Evolutionary conservation across 2,888 invertebrate species (phyloP).

Genomic region (Tromatobia lineatoria): DNA sequence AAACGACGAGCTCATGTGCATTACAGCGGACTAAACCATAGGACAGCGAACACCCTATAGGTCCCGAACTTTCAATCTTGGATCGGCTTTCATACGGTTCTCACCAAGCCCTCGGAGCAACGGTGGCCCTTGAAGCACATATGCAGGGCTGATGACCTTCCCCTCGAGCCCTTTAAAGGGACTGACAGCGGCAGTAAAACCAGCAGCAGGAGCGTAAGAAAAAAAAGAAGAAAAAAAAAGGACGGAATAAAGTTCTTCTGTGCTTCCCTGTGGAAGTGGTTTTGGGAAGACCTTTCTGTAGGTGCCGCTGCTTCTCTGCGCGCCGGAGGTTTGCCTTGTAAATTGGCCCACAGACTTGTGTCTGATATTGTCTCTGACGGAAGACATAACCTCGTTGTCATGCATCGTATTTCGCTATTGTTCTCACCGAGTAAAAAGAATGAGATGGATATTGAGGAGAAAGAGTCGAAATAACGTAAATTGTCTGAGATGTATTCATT

Average conservation of each 20-base stretch:
- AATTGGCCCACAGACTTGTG: neutral
- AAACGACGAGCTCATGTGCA: conserved; percentile 12
- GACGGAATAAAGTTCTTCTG: neutral
- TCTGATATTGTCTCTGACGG: conserved; percentile 9
- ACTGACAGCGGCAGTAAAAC: conserved; percentile 25
- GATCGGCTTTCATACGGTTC: conserved; percentile 82
- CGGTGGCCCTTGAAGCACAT: conserved; percentile 38
- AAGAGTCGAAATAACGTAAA: neutral
- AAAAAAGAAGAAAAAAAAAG: neutral
- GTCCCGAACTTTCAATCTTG: conserved; percentile 72
- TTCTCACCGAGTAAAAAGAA: neutral
- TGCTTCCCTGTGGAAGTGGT: conserved; percentile 72
- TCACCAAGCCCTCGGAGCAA: conserved; percentile 74
- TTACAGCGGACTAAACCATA: conserved; percentile 43
- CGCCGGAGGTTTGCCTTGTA: conserved; percentile 32
- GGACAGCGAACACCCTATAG: conserved; percentile 19
- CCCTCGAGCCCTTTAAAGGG: conserved; percentile 75
- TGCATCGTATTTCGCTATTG: conserved; percentile 3
- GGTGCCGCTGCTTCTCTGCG: conserved; percentile 22
- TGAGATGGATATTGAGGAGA: conserved; percentile 2
- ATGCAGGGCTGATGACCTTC: conserved; percentile 78
- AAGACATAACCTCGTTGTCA: neutral
- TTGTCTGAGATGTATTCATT: neutral
- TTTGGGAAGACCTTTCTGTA: conserved; percentile 64
- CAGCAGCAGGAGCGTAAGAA: neutral